Evolutionary conservation across 2,113 vertebrate genomes (phyloP).

Genomic region (Amphiprion percula): DNA sequence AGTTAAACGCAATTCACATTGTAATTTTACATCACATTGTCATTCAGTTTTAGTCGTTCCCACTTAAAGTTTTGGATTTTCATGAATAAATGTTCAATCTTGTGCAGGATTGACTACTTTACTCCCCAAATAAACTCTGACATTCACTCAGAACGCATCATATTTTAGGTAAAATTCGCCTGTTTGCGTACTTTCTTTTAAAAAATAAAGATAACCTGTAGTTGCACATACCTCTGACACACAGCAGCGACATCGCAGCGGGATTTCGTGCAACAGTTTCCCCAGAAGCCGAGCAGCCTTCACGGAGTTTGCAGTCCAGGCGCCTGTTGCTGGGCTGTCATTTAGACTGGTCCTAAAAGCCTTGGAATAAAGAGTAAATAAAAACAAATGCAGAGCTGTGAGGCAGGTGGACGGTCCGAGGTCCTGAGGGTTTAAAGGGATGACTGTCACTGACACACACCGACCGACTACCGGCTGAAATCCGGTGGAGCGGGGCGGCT

Average conservation of each 20-base stretch:
- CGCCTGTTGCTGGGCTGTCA: conserved; percentile 64
- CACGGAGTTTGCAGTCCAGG: conserved; percentile 50
- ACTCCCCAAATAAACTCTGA: too few relatives aligned
- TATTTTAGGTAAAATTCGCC: too few relatives aligned
- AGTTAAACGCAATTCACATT: too few relatives aligned
- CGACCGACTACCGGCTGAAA: conserved; percentile 42
- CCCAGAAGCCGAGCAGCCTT: conserved; percentile 43
- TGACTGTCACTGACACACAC: conserved; percentile 35
- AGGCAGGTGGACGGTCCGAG: background rate
- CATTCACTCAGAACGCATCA: too few relatives aligned
- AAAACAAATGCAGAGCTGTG: background rate
- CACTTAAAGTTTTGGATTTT: too few relatives aligned
- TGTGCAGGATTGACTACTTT: too few relatives aligned
- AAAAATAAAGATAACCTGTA: background rate
- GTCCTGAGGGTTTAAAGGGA: background rate
- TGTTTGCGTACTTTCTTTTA: too few relatives aligned
- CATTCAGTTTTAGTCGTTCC: too few relatives aligned
- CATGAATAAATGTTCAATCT: too few relatives aligned
- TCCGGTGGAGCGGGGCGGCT: conserved; percentile 58
- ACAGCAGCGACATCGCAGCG: conserved; percentile 77
- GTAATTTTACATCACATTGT: too few relatives aligned
- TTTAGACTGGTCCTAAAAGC: background rate
- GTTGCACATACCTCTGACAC: conserved; percentile 75
- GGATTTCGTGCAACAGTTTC: conserved; percentile 56
- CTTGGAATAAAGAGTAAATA: background rate